Percentiles rank a stretch among this genome's conserved stretches.
Conservation (phyloP, 1,140 invertebrate genomes). For the Maconellicoccus hirsutus region DNA sequence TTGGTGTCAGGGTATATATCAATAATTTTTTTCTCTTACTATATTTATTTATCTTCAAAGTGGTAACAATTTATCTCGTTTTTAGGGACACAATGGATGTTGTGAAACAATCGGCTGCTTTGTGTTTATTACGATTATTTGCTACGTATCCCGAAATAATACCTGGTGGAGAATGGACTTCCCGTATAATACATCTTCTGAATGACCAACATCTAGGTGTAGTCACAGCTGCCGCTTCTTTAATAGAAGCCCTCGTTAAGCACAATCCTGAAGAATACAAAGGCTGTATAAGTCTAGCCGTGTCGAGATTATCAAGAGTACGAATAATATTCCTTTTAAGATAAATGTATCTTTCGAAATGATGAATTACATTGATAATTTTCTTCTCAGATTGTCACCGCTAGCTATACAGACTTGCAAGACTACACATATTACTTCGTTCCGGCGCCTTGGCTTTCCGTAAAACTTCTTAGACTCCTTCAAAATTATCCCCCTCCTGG, state of each 20-base stretch:
- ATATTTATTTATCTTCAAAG: conserved; percentile 24
- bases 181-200: conserved; percentile 92
- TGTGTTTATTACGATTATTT: conserved; percentile 87
- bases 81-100: conserved; percentile 96
- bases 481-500: conserved; percentile 98
- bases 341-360: neutral
- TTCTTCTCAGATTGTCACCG: conserved; percentile 76
- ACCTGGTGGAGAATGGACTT: conserved; percentile 96
- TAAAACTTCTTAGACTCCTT: conserved; percentile 88
- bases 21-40: neutral
- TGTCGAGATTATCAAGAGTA: conserved; percentile 88
- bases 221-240: conserved; percentile 93
- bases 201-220: conserved; percentile 99
- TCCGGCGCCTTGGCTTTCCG: conserved; percentile 97
- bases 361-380: conserved; percentile 15
- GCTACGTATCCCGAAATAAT: conserved; percentile 89
- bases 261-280: conserved; percentile 99
- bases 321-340: conserved; percentile 23
- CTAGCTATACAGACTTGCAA: conserved; percentile 95
- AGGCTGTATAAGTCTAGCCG: conserved; percentile 79
- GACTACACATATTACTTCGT: conserved; percentile 99
- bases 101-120: conserved; percentile 97
- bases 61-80: too few species aligned
- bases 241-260: conserved; percentile 97
- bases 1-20: conserved; percentile 80